Base-by-base conservation (phyloP, 2,797 vertebrate species). In the Chaunax sp. region DNA sequence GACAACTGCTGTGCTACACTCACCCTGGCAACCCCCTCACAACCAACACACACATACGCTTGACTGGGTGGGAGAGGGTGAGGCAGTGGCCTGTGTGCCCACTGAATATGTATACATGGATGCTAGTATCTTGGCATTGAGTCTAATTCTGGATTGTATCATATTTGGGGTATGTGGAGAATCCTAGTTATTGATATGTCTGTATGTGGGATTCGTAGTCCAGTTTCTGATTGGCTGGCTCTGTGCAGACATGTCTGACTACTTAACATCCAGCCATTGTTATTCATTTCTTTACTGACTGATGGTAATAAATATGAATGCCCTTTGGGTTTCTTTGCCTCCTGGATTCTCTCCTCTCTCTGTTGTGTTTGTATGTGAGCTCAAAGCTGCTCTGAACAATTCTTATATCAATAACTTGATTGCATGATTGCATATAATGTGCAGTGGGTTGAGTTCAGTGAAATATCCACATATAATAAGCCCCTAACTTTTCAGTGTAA, bases 1-100 rank as follows among this genome's bases (percentile, higher is more conserved):
- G 57, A 75, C 80, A 84, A 80, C 81, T 75, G 63, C 66, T 73
- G 46, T 61, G 53, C 65, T 52, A 20, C 56, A 30, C 25, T 81
- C 76, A 72, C 56, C 75, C 55, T 65, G 73, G 73, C 50, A 85
- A 77, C 72, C 49, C 51, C 20, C 40, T 15, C 41, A n/a, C n/a
- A n/a, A 19, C 41, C 15, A n/a, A 13, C 4, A 40, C 45, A 50
- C 22, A 52, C 0, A 57, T 35, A 71, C 28, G 9, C 28, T 44
- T 55, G 47, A 65, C 38, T 43, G 53, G 37, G 45, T 35, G 28
- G 49, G 58, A 52, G 28, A 54, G 49, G 49, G 53, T 47, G 52
- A 58, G 3, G 44, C 45, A 37, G 13, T 19, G 13, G 11, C 35
- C 15, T 16, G 14, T 37, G 18, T 19, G 26, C 4, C 16, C 5